Evolutionary conservation across 2,888 invertebrate species (phyloP), one percentile per base, ranked within the genome.

Genomic region (Amiota communis): DNA sequence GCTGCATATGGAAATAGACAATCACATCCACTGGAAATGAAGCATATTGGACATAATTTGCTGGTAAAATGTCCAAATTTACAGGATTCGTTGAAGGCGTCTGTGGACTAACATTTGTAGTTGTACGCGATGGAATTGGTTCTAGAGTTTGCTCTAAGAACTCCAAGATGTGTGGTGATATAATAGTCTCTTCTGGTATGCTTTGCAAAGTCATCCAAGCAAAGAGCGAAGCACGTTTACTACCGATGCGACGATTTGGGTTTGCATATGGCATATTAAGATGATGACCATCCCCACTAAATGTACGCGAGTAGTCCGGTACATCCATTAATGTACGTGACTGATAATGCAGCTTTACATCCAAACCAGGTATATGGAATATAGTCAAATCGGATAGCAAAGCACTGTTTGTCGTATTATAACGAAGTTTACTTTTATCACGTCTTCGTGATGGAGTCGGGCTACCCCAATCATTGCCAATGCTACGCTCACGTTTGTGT

Each of bases 1-100:
- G 98, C 89, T 98, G 98, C 94, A 99, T 98, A 90, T 97, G 97
- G 91, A 99, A 97, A 90, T 98, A 98, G 59, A 99, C 98, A 81
- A 99, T 96, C 36, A 99, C 98, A 90, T 99, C 99, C 0, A 99
- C 98, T 0, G 99, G 99, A 90, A 99, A 98, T 72, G 98, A 97
- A 53, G 97, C 95, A 88, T 96, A 96, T 79, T 95, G 95, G 86
- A 95, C 96, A 89, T 94, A 94, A 0, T 94, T 94, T 83, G 93
- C 93, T 78, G 93, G 92, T 53, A 92, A 91, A n/a, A 91, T 88
- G 80, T 92, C 93, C 83, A 91, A 91, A 86, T 90, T 92, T 0
- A 87, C 90, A 0, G 89, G 86, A 75, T 88, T 87, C 17, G 86
- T 81, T 1, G 88, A 87, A 1, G 89, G 88, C 0, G 89, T 88